Conservation (phyloP, 2,113 vertebrate species). For the Cisticola juncidis region DNA sequence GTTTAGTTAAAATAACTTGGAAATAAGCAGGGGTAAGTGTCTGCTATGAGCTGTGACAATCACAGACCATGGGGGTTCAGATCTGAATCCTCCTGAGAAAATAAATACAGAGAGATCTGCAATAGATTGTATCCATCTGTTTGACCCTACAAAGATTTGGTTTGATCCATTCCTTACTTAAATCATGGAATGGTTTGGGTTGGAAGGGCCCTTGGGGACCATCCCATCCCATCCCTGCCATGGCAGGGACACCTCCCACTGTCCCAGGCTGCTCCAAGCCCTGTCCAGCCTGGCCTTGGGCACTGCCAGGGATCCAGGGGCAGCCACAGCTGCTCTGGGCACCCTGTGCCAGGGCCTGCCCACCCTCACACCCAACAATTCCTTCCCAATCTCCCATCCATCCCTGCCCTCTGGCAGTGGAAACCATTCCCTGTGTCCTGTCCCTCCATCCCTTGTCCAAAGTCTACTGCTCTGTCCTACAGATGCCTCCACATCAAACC, state of each 20-base stretch:
- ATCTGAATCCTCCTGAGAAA: not conserved
- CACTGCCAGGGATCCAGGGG: not conserved
- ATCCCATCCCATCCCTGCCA: not conserved
- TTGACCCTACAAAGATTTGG: not conserved
- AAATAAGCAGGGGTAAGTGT: not conserved
- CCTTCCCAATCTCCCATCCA: not conserved
- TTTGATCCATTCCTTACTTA: not conserved
- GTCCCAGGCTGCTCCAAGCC: not conserved
- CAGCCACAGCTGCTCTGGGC: not conserved
- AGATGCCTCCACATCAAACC: not conserved
- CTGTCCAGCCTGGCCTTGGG: not conserved
- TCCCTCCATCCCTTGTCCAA: not conserved
- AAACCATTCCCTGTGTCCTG: not conserved
- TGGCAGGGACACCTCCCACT: not conserved
- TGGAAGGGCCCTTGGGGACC: not conserved
- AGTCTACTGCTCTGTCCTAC: not conserved
- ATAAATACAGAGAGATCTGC: not conserved
- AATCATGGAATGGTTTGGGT: not conserved
- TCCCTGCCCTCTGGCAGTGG: not conserved
- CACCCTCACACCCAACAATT: fast-evolving
- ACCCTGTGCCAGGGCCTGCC: not conserved
- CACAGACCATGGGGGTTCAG: not conserved
- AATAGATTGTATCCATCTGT: not conserved
- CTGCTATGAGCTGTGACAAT: not conserved
- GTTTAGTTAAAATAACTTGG: not conserved